These are phyloP conservation scores for Benthosema pterotum DNA, from an alignment of 2,797 vertebrate genomes.

Conservation along the genomic window DNA sequence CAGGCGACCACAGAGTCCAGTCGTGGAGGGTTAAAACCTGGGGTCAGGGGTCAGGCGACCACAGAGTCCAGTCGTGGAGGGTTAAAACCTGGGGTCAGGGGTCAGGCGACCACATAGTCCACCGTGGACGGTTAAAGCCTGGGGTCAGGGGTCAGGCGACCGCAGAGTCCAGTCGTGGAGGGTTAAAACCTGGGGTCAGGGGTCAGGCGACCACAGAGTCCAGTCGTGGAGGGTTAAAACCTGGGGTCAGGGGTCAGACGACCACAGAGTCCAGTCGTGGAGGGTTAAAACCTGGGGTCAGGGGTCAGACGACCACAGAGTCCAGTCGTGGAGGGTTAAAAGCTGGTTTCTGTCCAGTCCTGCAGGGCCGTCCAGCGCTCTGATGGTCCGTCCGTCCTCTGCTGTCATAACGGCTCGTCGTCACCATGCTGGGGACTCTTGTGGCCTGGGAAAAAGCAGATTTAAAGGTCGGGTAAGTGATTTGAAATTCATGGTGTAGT, in stretches of 20 bases:
- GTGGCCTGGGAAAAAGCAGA: slow-evolving; percentile 54
- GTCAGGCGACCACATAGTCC: no score
- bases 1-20: no score
- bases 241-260: slow-evolving; percentile 9
- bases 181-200: no score
- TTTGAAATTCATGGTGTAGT: no score
- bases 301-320: slow-evolving; percentile 22
- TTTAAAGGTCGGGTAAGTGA: no score
- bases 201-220: no score
- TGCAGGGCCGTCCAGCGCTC: slow-evolving; percentile 49
- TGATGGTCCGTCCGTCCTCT: slow-evolving; percentile 29
- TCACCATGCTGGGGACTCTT: slow-evolving; percentile 69
- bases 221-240: no score
- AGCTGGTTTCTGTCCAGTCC: slow-evolving; percentile 66
- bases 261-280: slow-evolving; percentile 40
- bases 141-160: no score
- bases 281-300: slow-evolving; percentile 52
- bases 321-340: slow-evolving; percentile 53
- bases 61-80: slow-evolving; percentile 31
- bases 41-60: slow-evolving; percentile 23
- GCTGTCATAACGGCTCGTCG: slow-evolving; percentile 76
- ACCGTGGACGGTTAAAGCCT: no score
- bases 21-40: no score
- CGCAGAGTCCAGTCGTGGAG: no score
- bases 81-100: slow-evolving; percentile 65